phyloP scores from a whole-genome alignment of 1,140 invertebrate species.

The Watersipora subatra region DNA sequence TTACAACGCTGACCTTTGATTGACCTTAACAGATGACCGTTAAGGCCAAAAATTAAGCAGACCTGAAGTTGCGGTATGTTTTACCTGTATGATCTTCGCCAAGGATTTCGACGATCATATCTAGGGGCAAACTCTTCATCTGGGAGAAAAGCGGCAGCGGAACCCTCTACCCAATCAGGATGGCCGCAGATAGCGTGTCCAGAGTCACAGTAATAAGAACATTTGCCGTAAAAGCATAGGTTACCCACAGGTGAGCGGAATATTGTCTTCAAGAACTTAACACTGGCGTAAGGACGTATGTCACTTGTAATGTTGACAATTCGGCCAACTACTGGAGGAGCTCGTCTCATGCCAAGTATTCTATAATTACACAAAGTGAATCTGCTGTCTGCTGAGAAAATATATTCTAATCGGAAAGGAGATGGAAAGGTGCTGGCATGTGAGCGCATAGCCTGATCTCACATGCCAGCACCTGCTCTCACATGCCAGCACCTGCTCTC shows the following conservation, averaged over 20 bases:
- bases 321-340: conserved; percentile 34
- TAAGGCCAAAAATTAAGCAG: too few relatives aligned
- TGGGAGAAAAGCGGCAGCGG: conserved; percentile 87
- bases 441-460: too few relatives aligned
- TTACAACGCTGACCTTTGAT: too few relatives aligned
- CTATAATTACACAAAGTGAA: too few relatives aligned
- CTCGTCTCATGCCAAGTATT: conserved; percentile 34
- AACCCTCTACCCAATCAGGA: conserved; percentile 86
- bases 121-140: conserved; percentile 57
- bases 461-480: too few relatives aligned
- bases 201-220: conserved; percentile 97
- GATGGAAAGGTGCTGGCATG: too few relatives aligned
- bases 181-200: conserved; percentile 91
- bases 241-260: conserved; percentile 65
- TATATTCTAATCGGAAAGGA: too few relatives aligned
- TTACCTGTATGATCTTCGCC: conserved; percentile 79
- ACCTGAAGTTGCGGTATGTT: too few relatives aligned
- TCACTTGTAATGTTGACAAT: conserved; percentile 33
- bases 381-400: too few relatives aligned
- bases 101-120: conserved; percentile 89
- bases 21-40: too few relatives aligned
- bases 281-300: conserved; percentile 28
- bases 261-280: conserved; percentile 71
- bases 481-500: too few relatives aligned
- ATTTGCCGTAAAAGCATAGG: conserved; percentile 52